phyloP scores from a whole-genome alignment of 1,140 invertebrate species.

The Colletes gigas region DNA sequence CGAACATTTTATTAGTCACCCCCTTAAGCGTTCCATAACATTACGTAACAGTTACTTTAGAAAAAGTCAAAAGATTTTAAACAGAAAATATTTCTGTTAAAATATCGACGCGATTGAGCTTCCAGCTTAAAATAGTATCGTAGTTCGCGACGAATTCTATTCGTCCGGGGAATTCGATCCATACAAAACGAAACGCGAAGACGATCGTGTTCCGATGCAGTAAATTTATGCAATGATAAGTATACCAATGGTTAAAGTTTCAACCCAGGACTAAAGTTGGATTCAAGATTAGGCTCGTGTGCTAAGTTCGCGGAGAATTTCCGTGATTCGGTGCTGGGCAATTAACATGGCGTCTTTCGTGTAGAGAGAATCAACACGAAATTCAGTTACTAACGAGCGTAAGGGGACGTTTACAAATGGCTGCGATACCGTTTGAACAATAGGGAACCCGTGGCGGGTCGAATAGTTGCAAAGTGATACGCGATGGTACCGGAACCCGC shows the following conservation, averaged over 20 bases:
- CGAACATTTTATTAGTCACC: too few species aligned
- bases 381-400: not conserved
- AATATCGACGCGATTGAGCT: too few species aligned
- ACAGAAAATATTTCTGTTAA: too few species aligned
- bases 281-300: not conserved
- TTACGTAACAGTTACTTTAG: too few species aligned
- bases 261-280: not conserved
- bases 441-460: constrained; percentile 2
- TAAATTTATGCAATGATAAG: too few species aligned
- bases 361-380: not conserved
- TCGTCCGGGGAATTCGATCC: too few species aligned
- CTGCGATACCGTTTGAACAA: not conserved
- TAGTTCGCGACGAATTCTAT: not conserved
- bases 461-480: constrained; percentile 53
- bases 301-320: not conserved
- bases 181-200: too few species aligned
- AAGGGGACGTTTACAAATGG: constrained; percentile 13
- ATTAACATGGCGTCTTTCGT: constrained; percentile 22
- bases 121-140: too few species aligned
- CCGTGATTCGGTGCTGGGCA: constrained; percentile 3
- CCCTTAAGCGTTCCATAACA: too few species aligned
- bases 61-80: too few species aligned
- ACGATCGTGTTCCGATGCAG: too few species aligned
- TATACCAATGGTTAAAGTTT: not conserved
- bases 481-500: constrained; percentile 52